These are phyloP conservation scores for Pteronura brasiliensis DNA, from an alignment of 2,113 vertebrate species.

Conservation along the genomic window DNA sequence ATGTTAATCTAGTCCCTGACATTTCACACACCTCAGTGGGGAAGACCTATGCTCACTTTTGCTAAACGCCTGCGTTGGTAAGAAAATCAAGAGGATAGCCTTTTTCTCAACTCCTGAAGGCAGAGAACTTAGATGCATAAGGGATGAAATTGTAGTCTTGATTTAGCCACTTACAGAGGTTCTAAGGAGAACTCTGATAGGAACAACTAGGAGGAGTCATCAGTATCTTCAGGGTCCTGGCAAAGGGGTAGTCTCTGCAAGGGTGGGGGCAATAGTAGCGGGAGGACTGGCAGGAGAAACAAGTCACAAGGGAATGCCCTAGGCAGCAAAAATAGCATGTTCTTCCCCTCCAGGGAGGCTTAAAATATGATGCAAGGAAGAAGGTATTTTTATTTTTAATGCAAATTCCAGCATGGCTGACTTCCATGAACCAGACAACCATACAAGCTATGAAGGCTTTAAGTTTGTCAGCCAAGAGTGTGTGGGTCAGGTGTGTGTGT, in stretches of 20 bases:
- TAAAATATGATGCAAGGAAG: not conserved
- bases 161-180: not conserved
- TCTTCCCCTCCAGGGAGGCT: not conserved
- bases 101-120: not conserved
- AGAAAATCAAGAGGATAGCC: not conserved
- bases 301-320: not conserved
- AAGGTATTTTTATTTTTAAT: not conserved
- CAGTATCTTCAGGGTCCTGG: not conserved
- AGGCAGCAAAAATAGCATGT: not conserved
- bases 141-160: not conserved
- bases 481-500: not conserved
- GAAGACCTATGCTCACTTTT: not conserved
- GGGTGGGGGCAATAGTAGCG: not conserved
- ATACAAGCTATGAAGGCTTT: not conserved
- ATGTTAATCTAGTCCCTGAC: not conserved
- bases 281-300: not conserved
- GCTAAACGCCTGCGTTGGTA: not conserved
- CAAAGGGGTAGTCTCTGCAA: not conserved
- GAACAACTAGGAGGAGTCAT: not conserved
- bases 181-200: not conserved
- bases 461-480: not conserved
- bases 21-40: not conserved
- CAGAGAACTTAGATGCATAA: not conserved
- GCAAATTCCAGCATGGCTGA: not conserved
- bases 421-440: not conserved